Percentiles rank a stretch among this genome's conserved stretches.
Evolutionary conservation across 1,140 invertebrate genomes (phyloP).

Genomic region (Lysiphlebus fabarum): DNA sequence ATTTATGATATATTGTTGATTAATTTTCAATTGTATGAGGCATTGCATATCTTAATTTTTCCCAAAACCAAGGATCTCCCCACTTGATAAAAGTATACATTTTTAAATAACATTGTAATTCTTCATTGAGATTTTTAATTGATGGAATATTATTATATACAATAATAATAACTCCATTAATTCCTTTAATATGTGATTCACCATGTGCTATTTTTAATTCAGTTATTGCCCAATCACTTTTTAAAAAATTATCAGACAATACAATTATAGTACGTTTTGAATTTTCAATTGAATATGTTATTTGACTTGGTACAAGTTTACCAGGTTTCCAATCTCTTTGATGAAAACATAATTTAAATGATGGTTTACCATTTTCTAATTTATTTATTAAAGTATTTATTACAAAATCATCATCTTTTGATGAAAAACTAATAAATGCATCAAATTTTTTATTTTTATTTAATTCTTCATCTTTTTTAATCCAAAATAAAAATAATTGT

Average conservation of each 20-base stretch:
- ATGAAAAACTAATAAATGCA: constrained; percentile 84
- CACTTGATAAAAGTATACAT: constrained; percentile 86
- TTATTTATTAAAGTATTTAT: constrained; percentile 64
- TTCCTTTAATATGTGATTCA: constrained; percentile 65
- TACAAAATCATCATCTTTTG: constrained; percentile 76
- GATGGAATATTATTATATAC: constrained; percentile 71
- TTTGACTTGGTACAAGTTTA: constrained; percentile 75
- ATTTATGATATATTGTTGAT: no score
- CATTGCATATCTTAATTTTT: constrained; percentile 74
- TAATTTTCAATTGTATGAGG: constrained; percentile 49
- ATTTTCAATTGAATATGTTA: constrained; percentile 71
- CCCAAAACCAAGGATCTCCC: constrained; percentile 84
- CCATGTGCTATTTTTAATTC: constrained; percentile 81
- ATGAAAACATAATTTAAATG: constrained; percentile 73
- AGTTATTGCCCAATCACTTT: constrained; percentile 82
- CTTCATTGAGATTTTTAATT: constrained; percentile 65
- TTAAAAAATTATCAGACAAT: constrained; percentile 75
- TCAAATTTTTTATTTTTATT: constrained; percentile 79
- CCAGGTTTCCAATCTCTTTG: constrained; percentile 77
- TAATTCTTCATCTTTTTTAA: constrained; percentile 68
- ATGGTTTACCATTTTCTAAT: constrained; percentile 61
- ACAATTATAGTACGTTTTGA: constrained; percentile 81
- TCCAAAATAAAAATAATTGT: constrained; percentile 62
- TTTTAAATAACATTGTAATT: constrained; percentile 72
- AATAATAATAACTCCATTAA: constrained; percentile 75